phyloP scores from a whole-genome alignment of 2,113 vertebrate genomes.

The Rhineura floridana region DNA sequence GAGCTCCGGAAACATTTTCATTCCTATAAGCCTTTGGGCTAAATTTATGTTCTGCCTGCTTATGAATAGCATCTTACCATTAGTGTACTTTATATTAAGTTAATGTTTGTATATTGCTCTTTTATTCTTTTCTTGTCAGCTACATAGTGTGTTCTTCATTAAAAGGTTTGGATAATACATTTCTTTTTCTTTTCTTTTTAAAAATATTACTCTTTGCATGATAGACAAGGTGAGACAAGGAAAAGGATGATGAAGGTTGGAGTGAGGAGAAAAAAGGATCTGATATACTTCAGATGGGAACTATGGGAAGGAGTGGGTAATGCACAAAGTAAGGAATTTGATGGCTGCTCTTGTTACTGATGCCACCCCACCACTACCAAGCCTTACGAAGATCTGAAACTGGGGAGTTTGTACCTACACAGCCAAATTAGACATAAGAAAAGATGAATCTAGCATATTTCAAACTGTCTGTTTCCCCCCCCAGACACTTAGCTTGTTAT shows the following conservation, averaged over 20 bases:
- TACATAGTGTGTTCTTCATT: background rate
- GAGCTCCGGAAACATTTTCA: background rate
- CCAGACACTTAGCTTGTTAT: background rate
- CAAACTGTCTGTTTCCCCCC: background rate
- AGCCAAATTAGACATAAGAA: background rate
- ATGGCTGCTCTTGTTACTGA: background rate
- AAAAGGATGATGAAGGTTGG: background rate
- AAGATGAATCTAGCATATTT: background rate
- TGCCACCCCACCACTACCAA: background rate
- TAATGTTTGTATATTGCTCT: background rate
- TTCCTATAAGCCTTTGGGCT: background rate
- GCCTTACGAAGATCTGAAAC: background rate
- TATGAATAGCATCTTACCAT: background rate
- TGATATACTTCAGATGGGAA: too few species aligned
- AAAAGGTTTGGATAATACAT: background rate
- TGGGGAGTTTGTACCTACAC: background rate
- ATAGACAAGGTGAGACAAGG: background rate
- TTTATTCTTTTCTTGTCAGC: background rate
- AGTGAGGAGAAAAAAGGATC: too few species aligned
- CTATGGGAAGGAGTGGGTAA: background rate
- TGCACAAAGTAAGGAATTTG: too few species aligned
- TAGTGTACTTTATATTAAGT: background rate
- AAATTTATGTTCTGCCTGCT: background rate
- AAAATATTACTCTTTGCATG: background rate
- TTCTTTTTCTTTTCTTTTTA: background rate